Base-by-base conservation (phyloP, 2,113 vertebrate species). In the Thamnaconus septentrionalis region DNA sequence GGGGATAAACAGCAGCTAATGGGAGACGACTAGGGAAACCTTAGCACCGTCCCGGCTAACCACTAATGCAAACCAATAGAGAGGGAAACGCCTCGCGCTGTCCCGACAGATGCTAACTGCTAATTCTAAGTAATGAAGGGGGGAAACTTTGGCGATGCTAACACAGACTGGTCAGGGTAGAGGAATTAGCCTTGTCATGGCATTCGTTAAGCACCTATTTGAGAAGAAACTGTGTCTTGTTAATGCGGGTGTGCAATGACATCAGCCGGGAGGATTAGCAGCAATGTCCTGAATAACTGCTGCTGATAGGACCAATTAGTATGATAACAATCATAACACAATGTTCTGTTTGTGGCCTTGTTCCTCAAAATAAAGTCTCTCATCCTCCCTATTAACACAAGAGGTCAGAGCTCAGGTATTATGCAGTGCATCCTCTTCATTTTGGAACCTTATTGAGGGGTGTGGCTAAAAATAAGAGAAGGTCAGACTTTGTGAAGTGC, bases 1-100 rank as follows among this genome's bases (percentile, higher is more conserved):
- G 59, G 9, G 56, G 56, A 74, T 85, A 82, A 90, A 79, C 61
- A 76, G 66, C 63, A 51, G 53, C 87, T 87, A 87, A 90, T 87
- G 56, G 75, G 68, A 85, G 69, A 73, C 76, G 83, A 89, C 76
- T 63, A 76, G 56, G 49, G 70, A 85, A 90, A 85, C 80, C 73
- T 80, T 74, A 85, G 66, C 61, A 8, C 57, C 66, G 61, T 86
- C 81, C 72, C 73, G 41, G 6, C 58, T 64, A 77, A 75, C 61
- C 60, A 49, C 66, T 71, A 81, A 83, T 65, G 71, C 66, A 75
- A 84, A 76, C 72, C 73, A 71, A 73, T 56, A 64, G 69, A 65
- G 66, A 57, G 40, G 9, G 6, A 9, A 59, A 48, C 40, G 11
- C 56, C 31, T 10, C 53, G 59, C 43, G 31, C 63, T 42, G 57